Conservation (phyloP, 2,113 vertebrate genomes). For the Hippolais icterina region DNA sequence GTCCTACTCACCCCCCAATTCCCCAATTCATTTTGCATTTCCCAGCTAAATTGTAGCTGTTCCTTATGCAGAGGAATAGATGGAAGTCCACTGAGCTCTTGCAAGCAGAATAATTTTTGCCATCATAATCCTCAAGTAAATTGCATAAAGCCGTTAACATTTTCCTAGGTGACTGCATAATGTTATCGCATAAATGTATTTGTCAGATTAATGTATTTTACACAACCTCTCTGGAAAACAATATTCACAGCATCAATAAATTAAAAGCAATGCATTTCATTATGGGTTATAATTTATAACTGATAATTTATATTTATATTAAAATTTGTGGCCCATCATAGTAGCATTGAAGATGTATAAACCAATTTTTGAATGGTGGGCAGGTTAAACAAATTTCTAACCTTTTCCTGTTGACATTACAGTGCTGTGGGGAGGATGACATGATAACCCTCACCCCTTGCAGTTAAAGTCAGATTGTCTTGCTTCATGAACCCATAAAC, state of each 20-base stretch:
- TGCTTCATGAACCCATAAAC: background rate
- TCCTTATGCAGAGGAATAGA: background rate
- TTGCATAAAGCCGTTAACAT: constrained; percentile 5
- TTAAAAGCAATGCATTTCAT: background rate
- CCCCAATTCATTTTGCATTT: background rate
- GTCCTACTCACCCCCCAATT: background rate
- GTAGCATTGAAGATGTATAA: background rate
- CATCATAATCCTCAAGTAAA: background rate
- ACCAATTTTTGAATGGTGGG: background rate
- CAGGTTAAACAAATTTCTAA: background rate
- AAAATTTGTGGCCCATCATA: background rate
- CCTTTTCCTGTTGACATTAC: background rate
- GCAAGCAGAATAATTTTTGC: background rate
- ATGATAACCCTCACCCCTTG: background rate
- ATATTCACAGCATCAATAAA: background rate
- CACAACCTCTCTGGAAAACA: background rate
- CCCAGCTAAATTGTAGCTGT: background rate
- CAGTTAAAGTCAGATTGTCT: background rate
- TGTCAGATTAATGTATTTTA: constrained; percentile 29
- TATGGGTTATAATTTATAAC: background rate
- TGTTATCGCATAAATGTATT: background rate
- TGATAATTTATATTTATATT: background rate
- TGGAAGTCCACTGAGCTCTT: background rate
- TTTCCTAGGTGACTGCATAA: constrained; percentile 12
- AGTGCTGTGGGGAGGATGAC: background rate